A percentile compares a stretch with the other conserved stretches of the same genome.
Conservation (phyloP, 2,888 invertebrate species). For the Salticus scenicus region DNA sequence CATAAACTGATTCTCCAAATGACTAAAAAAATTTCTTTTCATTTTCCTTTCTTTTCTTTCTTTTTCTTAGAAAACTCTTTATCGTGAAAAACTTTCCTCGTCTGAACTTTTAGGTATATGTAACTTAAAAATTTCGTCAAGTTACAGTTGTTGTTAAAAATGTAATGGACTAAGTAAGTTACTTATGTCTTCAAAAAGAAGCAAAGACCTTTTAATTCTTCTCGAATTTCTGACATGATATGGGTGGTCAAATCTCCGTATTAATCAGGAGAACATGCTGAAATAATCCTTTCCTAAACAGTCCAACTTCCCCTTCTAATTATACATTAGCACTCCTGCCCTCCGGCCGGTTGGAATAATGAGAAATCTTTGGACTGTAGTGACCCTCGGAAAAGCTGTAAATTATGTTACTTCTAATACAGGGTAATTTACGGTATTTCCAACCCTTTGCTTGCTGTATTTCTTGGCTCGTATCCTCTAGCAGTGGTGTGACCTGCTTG, state of each 20-base stretch:
- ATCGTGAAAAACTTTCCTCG: too few species aligned
- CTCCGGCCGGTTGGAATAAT: slow-evolving; percentile 25
- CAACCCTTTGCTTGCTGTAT: slow-evolving; percentile 13
- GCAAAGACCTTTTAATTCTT: slow-evolving; percentile 18
- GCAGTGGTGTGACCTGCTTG: slow-evolving; percentile 55
- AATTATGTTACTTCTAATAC: slow-evolving; percentile 52
- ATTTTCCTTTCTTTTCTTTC: too few species aligned
- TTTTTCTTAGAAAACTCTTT: too few species aligned
- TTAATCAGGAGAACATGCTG: slow-evolving; percentile 38
- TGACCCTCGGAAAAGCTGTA: slow-evolving; percentile 43
- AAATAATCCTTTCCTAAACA: slow-evolving; percentile 37
- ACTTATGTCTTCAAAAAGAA: not conserved
- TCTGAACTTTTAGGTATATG: too few species aligned
- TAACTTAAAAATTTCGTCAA: too few species aligned
- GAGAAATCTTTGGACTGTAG: slow-evolving; percentile 37
- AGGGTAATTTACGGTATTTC: slow-evolving; percentile 55
- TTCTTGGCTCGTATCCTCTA: slow-evolving; percentile 31
- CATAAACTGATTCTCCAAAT: too few species aligned
- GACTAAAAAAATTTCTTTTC: too few species aligned
- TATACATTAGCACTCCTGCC: slow-evolving; percentile 30
- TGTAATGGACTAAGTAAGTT: too few species aligned
- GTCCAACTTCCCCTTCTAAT: slow-evolving; percentile 34
- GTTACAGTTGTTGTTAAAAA: too few species aligned
- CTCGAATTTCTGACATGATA: slow-evolving; percentile 45
- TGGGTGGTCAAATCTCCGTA: slow-evolving; percentile 30